Evolutionary conservation across 2,888 invertebrate genomes (phyloP).

Genomic region (Drosophila sordidapex): DNA sequence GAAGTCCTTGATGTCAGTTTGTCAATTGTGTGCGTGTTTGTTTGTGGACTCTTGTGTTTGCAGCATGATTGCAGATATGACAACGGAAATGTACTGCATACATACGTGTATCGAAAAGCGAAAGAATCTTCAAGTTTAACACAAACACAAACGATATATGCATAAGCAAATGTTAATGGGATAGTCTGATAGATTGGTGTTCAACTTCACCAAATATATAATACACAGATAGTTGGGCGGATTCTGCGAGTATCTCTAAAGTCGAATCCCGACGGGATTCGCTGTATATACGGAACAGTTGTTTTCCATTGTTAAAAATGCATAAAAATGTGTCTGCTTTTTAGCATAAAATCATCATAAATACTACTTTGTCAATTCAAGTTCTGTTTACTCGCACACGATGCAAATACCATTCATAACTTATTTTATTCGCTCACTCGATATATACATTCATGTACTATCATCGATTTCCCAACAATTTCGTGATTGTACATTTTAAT

Average conservation of each 20-base stretch:
- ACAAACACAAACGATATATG: slow-evolving; percentile 25
- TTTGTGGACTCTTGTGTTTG: slow-evolving; percentile 12
- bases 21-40: slow-evolving; percentile 17
- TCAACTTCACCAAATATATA: not conserved
- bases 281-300: not conserved
- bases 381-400: not conserved
- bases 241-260: not conserved
- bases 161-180: slow-evolving; percentile 28
- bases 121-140: slow-evolving; percentile 30
- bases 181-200: not conserved
- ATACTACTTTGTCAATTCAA: not conserved
- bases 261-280: not conserved
- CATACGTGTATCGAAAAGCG: not conserved
- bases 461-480: not conserved
- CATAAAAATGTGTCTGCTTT: not conserved
- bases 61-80: slow-evolving; percentile 17
- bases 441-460: not conserved
- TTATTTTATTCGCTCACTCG: not conserved
- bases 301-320: not conserved
- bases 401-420: not conserved
- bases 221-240: rapidly evolving
- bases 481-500: slow-evolving; percentile 9
- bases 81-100: slow-evolving; percentile 41
- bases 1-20: slow-evolving; percentile 16
- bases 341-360: not conserved